These are phyloP conservation scores for Daphoenositta chrysoptera DNA, from an alignment of 2,113 vertebrate genomes.

Conservation along the genomic window DNA sequence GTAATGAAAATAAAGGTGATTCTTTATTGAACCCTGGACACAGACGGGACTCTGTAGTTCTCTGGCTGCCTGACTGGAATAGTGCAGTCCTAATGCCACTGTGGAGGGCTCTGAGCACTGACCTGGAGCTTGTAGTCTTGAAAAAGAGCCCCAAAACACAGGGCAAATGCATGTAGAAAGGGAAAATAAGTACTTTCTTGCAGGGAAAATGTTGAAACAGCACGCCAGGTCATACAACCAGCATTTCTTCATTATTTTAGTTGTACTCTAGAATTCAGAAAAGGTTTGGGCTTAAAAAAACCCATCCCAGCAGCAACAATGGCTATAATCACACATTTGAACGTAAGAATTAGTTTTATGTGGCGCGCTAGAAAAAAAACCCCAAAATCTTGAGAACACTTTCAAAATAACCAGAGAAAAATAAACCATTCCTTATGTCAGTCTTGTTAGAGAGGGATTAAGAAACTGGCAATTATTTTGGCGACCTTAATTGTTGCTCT, in stretches of 20 bases:
- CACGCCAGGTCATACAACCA: constrained; percentile 55
- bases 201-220: constrained; percentile 59
- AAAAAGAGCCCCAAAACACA: background rate
- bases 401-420: constrained; percentile 79
- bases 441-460: constrained; percentile 88
- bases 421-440: constrained; percentile 79
- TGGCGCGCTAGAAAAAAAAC: constrained; percentile 30
- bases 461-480: constrained; percentile 95
- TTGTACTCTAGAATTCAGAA: constrained; percentile 63
- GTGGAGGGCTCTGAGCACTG: background rate
- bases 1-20: constrained; percentile 43
- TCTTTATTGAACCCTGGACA: constrained; percentile 4
- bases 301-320: constrained; percentile 58
- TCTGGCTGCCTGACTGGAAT: background rate
- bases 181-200: constrained; percentile 46
- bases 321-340: constrained; percentile 73
- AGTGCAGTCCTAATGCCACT: background rate
- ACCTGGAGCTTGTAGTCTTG: background rate
- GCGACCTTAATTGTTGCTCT: constrained; percentile 97
- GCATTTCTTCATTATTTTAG: constrained; percentile 63
- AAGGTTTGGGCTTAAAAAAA: constrained; percentile 18
- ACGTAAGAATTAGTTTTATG: constrained; percentile 76
- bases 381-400: constrained; percentile 75
- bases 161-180: background rate
- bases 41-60: background rate